Evolutionary conservation across 1,140 invertebrate species (phyloP).

Genomic region (Drosophila obscura): DNA sequence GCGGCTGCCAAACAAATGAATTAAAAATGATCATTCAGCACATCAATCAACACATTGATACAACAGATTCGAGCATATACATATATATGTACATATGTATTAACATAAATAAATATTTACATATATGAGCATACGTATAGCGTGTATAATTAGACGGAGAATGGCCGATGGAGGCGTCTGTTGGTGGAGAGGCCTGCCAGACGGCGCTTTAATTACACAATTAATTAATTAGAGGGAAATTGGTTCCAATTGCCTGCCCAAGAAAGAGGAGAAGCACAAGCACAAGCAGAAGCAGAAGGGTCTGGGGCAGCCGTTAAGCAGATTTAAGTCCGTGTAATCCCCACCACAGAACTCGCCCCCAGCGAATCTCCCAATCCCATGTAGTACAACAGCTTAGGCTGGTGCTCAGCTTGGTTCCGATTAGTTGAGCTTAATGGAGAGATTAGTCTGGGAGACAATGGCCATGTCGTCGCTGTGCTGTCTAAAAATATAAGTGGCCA

Average conservation of each 20-base stretch:
- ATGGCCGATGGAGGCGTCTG: background rate
- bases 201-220: conserved; percentile 38
- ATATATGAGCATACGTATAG: conserved; percentile 4
- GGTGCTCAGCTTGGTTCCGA: background rate
- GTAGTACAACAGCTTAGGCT: conserved; percentile 1
- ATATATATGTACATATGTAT: conserved; percentile 6
- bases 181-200: background rate
- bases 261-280: background rate
- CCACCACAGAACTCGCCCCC: too few species aligned
- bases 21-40: conserved; percentile 80
- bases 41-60: conserved; percentile 73
- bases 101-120: conserved; percentile 8
- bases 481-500: conserved; percentile 27
- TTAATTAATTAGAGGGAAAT: conserved; percentile 46
- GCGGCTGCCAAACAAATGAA: conserved; percentile 57
- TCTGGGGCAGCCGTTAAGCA: background rate
- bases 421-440: conserved; percentile 11
- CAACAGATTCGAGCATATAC: conserved; percentile 23
- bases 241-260: conserved; percentile 19
- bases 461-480: background rate
- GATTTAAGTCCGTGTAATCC: background rate
- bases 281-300: too few species aligned
- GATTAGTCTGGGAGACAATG: background rate
- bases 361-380: conserved; percentile 6
- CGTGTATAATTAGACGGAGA: conserved; percentile 7